phyloP scores from a whole-genome alignment of 2,113 vertebrate species.

The Toxostoma redivivum region DNA sequence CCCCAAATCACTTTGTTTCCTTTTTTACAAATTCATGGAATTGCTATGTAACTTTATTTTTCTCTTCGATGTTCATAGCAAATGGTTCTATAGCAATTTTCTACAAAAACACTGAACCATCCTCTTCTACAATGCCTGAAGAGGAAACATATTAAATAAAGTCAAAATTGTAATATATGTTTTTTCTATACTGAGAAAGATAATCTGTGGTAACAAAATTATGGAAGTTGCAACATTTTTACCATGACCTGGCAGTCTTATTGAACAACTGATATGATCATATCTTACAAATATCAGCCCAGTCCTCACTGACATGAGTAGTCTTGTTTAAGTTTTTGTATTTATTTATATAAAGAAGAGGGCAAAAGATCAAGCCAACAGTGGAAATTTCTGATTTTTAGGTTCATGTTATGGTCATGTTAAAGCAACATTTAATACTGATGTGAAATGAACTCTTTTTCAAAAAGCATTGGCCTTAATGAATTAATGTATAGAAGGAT shows the following conservation, averaged over 20 bases:
- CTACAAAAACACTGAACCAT: neutral
- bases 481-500: neutral
- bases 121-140: neutral
- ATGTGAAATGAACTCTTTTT: neutral
- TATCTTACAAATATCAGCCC: neutral
- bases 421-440: constrained; percentile 4
- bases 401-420: neutral
- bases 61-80: neutral
- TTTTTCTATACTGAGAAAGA: neutral
- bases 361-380: neutral
- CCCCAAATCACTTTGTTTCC: neutral
- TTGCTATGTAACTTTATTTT: neutral
- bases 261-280: neutral
- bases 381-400: neutral
- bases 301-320: neutral
- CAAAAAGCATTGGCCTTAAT: neutral
- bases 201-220: neutral
- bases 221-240: neutral
- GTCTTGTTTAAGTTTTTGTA: neutral
- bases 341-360: neutral
- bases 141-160: neutral
- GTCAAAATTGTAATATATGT: neutral
- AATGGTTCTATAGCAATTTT: neutral
- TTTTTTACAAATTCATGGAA: neutral
- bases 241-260: neutral